Evolutionary conservation across 1,140 invertebrate genomes (phyloP).

Genomic region (Drosophila arizonae): DNA sequence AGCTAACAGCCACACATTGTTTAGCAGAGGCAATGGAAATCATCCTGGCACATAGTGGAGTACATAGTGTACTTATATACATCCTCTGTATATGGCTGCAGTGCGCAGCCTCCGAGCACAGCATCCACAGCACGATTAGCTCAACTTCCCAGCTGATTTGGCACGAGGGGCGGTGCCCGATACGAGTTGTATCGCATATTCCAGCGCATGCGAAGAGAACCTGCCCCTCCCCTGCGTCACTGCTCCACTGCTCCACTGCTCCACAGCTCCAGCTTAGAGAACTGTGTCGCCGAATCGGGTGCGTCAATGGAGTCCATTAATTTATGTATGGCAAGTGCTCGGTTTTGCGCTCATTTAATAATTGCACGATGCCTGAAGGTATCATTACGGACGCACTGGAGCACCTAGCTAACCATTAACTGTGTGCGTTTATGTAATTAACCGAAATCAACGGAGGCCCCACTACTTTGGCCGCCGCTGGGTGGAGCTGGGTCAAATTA

Average conservation of each 20-base stretch:
- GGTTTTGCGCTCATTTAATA: conserved; percentile 79
- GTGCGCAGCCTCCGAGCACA: conserved; percentile 57
- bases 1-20: conserved; percentile 41
- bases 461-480: background rate
- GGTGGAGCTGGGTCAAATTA: background rate
- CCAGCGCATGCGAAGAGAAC: conserved; percentile 37
- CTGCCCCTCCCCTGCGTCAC: background rate
- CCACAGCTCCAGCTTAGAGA: conserved; percentile 46
- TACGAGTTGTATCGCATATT: conserved; percentile 19
- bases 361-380: conserved; percentile 76
- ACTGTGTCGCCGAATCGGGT: conserved; percentile 44
- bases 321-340: conserved; percentile 76
- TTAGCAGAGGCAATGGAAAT: conserved; percentile 16
- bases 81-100: conserved; percentile 6
- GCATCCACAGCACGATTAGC: conserved; percentile 49
- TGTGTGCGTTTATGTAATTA: conserved; percentile 67
- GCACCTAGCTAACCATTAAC: conserved; percentile 52
- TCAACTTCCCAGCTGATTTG: conserved; percentile 51
- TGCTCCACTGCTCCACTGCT: background rate
- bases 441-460: conserved; percentile 46
- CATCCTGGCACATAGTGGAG: conserved; percentile 15
- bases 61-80: conserved; percentile 2
- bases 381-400: conserved; percentile 66
- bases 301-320: conserved; percentile 55
- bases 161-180: conserved; percentile 57